Percentiles rank a stretch among this genome's conserved stretches.
Conservation (phyloP, 2,113 vertebrate genomes). For the Anoura caudifer region DNA sequence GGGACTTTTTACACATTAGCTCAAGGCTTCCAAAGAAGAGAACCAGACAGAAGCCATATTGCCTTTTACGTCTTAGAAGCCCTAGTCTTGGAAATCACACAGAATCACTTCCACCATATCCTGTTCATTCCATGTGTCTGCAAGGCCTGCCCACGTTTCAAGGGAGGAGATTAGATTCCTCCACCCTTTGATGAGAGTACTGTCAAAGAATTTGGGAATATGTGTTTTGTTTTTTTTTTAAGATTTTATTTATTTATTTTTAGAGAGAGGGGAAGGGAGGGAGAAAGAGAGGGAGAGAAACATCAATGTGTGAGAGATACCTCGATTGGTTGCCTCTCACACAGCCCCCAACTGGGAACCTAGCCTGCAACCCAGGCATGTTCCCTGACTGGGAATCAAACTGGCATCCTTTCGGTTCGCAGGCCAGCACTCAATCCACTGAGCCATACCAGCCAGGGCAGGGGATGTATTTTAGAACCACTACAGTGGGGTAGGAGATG, state of each 20-base stretch:
- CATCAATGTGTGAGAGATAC: too few species aligned
- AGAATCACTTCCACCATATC: background rate
- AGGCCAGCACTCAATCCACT: too few species aligned
- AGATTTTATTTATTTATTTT: too few species aligned
- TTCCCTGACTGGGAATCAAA: too few species aligned
- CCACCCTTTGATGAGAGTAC: background rate
- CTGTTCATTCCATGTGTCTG: background rate
- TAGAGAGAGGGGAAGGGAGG: too few species aligned
- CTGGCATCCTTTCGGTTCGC: too few species aligned
- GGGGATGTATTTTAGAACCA: background rate
- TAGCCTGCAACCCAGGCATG: too few species aligned
- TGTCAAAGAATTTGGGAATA: background rate
- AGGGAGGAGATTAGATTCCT: background rate
- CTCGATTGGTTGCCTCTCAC: too few species aligned
- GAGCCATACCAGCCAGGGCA: too few species aligned
- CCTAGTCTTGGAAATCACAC: background rate
- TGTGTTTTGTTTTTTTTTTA: too few species aligned
- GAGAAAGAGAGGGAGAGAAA: too few species aligned
- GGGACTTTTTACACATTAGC: background rate
- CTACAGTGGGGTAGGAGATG: background rate
- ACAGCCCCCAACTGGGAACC: too few species aligned
- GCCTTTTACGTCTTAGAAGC: background rate
- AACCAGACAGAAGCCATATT: background rate
- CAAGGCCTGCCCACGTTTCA: background rate
- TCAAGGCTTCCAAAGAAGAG: conserved; percentile 1